Evolutionary conservation across 2,797 vertebrate species (phyloP).

Genomic region (Ctenosaura bakeri): DNA sequence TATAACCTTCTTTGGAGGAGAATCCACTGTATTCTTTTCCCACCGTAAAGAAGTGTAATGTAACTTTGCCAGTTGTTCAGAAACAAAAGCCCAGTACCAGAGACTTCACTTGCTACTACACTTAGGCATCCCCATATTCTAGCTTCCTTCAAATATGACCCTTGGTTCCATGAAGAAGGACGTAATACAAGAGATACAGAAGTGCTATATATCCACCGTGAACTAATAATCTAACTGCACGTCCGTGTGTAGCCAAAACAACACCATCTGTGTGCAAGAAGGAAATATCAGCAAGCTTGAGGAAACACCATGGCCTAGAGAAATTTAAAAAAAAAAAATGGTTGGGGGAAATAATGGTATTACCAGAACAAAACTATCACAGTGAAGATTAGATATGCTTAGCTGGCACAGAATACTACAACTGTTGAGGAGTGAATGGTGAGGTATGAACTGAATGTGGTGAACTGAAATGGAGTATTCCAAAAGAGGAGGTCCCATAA

Average conservation of each 20-base stretch:
- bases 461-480: too few relatives aligned
- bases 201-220: neutral
- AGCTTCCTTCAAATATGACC: neutral
- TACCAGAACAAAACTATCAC: neutral
- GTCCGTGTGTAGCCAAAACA: neutral
- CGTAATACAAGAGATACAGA: neutral
- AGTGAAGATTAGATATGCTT: too few relatives aligned
- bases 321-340: neutral
- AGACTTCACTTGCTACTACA: neutral
- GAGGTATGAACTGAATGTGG: too few relatives aligned
- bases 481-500: neutral
- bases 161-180: neutral
- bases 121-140: too few relatives aligned
- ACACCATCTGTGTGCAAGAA: neutral
- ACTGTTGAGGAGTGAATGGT: too few relatives aligned
- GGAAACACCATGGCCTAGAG: neutral
- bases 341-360: too few relatives aligned
- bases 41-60: neutral
- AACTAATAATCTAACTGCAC: neutral
- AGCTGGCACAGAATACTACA: too few relatives aligned
- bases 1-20: neutral
- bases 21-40: neutral
- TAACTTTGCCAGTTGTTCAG: neutral
- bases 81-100: neutral
- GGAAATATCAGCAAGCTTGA: neutral